These are phyloP conservation scores for Ichneumon xanthorius DNA, from an alignment of 2,888 invertebrate species.

Conservation along the genomic window DNA sequence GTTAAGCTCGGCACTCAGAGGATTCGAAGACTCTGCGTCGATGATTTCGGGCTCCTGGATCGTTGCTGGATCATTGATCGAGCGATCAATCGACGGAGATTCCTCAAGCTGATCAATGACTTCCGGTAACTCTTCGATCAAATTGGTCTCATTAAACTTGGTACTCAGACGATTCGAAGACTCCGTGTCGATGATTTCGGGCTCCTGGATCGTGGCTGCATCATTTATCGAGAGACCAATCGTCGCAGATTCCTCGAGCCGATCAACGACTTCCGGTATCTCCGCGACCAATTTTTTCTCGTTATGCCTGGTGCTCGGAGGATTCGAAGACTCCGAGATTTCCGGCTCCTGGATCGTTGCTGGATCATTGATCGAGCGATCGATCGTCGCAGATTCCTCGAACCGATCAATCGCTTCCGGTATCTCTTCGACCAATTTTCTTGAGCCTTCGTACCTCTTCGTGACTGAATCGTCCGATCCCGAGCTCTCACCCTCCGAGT, in stretches of 20 bases:
- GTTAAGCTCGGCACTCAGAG: background rate
- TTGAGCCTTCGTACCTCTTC: background rate
- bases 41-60: background rate
- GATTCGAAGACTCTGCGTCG: too few relatives aligned
- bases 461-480: background rate
- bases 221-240: background rate
- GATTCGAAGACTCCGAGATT: background rate
- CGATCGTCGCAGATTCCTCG: background rate
- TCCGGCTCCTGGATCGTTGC: background rate
- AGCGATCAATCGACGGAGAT: too few relatives aligned
- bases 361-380: background rate
- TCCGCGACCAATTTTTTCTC: background rate
- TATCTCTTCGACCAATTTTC: constrained; percentile 44
- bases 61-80: background rate
- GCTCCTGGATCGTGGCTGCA: too few relatives aligned
- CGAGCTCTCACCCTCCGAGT: constrained; percentile 28
- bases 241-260: background rate
- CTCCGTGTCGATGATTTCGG: background rate
- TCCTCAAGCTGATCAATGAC: too few relatives aligned
- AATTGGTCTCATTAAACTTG: constrained; percentile 67
- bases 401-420: background rate
- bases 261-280: background rate
- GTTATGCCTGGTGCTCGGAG: background rate
- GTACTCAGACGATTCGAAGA: constrained; percentile 39
- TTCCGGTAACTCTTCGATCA: too few relatives aligned